Evolutionary conservation across 2,888 invertebrate species (phyloP), one percentile per base, ranked within the genome.

Genomic region (Dynastes hyllus): DNA sequence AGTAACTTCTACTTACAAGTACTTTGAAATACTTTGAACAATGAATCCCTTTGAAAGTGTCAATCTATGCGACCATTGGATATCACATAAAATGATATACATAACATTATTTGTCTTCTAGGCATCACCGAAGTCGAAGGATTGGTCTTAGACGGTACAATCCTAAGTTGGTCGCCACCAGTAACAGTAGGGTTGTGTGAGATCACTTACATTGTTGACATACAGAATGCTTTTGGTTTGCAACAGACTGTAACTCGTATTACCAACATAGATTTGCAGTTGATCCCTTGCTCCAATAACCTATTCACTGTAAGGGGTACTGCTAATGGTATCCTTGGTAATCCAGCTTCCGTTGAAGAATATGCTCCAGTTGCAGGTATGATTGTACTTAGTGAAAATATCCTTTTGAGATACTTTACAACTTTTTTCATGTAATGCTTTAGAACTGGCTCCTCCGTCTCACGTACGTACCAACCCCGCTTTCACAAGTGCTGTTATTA

Each of bases 271-370:
- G n/a, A 27, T 11, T 40, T 70, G n/a, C 22, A 67, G n/a, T 58
- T 77, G 50, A 50, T 77, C 3, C 77, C 77, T 11, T 77, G 77
- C 29, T 70, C 77, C 1, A 8, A 32, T 40, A 77, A 77, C 45
- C 22, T 61, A 1, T 27, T 77, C 40, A 22, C n/a, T 27, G 70
- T 77, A 13, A n/a, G 2, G 27, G 77, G 77, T 16, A 45, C 37
- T 9, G 50, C 69, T 32, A 69, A 61, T 0, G 27, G 32, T 22
- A n/a, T 77, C 11, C 11, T 50, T 51, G 77, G 77, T 2, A 27
- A 8, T 5, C 6, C 37, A 9, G 22, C 70, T 16, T 9, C 16
- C 16, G 2, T 9, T 50, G 4, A 61, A 63, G 63, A 22, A 2
- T 13, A 40, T 0, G 75, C 75, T 50, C 22, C 16, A 9, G 6